Conservation (phyloP, 1,140 invertebrate genomes). For the Microplitis mediator region DNA sequence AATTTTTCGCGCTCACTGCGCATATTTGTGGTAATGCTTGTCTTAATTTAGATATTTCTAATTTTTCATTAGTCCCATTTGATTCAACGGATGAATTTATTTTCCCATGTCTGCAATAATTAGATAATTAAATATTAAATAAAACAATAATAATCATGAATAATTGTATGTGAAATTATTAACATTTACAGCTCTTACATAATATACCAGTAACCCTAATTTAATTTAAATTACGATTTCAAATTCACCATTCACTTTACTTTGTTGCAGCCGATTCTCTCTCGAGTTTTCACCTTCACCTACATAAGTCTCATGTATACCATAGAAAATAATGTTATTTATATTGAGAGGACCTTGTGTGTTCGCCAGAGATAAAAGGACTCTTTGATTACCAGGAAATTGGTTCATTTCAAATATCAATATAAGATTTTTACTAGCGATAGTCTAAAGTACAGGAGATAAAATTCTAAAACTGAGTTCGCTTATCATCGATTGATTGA, state of each 20-base stretch:
- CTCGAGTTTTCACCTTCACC: background rate
- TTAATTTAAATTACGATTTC: background rate
- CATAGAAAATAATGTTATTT: too few species aligned
- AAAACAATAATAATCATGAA: background rate
- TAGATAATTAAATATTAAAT: background rate
- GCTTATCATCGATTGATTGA: too few species aligned
- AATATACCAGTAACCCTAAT: background rate
- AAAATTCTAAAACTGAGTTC: too few species aligned
- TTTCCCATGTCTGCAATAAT: slow-evolving; percentile 39
- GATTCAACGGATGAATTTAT: slow-evolving; percentile 33
- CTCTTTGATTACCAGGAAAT: too few species aligned
- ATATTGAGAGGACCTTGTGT: too few species aligned
- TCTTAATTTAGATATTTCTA: slow-evolving; percentile 54
- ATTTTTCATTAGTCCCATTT: slow-evolving; percentile 32
- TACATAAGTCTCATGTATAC: background rate
- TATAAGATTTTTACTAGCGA: too few species aligned
- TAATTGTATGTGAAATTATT: too few species aligned
- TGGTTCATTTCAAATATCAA: too few species aligned
- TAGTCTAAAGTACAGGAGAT: too few species aligned
- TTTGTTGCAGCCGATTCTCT: background rate
- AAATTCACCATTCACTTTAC: background rate
- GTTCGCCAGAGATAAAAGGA: too few species aligned
- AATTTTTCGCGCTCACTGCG: slow-evolving; percentile 70
- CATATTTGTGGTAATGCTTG: slow-evolving; percentile 66
- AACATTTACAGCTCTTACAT: background rate